These are phyloP conservation scores for Synodontis membranacea DNA, from an alignment of 2,113 vertebrate genomes.

Conservation along the genomic window DNA sequence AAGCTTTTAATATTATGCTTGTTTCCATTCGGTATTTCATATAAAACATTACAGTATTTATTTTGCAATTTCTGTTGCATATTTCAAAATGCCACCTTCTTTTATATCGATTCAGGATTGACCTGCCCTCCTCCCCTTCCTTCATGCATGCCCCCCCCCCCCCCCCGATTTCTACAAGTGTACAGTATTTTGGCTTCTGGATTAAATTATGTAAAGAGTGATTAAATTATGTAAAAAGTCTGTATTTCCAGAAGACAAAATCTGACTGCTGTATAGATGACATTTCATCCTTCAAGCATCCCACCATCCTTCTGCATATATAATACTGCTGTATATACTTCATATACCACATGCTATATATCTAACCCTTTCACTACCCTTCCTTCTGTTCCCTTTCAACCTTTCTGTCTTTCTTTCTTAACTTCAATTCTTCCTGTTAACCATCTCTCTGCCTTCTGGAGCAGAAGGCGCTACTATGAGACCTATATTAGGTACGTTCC, in stretches of 20 bases:
- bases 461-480: conserved; percentile 98
- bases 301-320: conserved; percentile 57
- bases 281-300: neutral
- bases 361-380: conserved; percentile 49
- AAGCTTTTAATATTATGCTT: neutral
- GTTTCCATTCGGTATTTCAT: neutral
- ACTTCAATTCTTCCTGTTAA: conserved; percentile 75
- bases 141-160: no score
- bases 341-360: conserved; percentile 58
- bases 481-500: conserved; percentile 93
- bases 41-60: neutral
- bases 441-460: conserved; percentile 80
- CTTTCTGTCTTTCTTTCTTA: conserved; percentile 65
- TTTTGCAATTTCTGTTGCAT: neutral
- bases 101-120: neutral
- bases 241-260: neutral
- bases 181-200: neutral
- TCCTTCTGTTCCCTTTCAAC: conserved; percentile 57
- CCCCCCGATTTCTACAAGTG: neutral
- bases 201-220: neutral
- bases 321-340: conserved; percentile 68
- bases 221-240: neutral
- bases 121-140: neutral
- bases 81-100: neutral
- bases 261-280: neutral